Percentiles rank a stretch among this genome's conserved stretches.
Conservation (phyloP, 2,113 vertebrate genomes). For the Pelecanus crispus region DNA sequence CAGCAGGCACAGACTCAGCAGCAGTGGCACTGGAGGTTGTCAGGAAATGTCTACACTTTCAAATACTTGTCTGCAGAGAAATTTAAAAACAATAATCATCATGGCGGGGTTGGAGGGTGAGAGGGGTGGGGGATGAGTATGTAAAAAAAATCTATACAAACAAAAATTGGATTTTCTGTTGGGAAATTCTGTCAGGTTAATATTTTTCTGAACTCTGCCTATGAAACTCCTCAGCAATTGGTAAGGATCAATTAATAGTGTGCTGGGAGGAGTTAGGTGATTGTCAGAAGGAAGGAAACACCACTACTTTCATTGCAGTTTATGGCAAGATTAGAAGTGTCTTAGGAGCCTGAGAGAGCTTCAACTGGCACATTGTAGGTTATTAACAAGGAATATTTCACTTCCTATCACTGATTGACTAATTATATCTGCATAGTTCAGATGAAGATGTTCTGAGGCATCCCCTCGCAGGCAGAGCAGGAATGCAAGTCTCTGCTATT, state of each 20-base stretch:
- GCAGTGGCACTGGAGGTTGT: not conserved
- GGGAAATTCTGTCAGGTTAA: not conserved
- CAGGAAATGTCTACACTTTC: not conserved
- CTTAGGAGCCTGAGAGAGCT: not conserved
- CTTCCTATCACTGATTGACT: not conserved
- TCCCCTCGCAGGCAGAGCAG: not conserved
- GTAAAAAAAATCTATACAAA: not conserved
- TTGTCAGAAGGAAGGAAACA: not conserved
- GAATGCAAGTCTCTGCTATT: not conserved
- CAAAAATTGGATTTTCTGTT: not conserved
- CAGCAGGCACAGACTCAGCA: not conserved
- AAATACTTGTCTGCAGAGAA: not conserved
- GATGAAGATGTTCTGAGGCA: not conserved
- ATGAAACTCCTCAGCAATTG: not conserved
- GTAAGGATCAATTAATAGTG: not conserved
- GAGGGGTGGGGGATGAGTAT: not conserved
- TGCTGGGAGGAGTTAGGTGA: not conserved
- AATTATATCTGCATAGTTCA: slow-evolving; percentile 9
- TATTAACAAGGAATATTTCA: not conserved
- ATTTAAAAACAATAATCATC: not conserved
- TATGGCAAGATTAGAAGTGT: not conserved
- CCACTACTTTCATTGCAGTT: not conserved
- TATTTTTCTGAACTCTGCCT: not conserved
- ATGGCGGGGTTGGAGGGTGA: fast-evolving
- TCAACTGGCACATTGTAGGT: not conserved